phyloP scores from a whole-genome alignment of 2,888 invertebrate genomes.

The Sylvicola cinctus region DNA sequence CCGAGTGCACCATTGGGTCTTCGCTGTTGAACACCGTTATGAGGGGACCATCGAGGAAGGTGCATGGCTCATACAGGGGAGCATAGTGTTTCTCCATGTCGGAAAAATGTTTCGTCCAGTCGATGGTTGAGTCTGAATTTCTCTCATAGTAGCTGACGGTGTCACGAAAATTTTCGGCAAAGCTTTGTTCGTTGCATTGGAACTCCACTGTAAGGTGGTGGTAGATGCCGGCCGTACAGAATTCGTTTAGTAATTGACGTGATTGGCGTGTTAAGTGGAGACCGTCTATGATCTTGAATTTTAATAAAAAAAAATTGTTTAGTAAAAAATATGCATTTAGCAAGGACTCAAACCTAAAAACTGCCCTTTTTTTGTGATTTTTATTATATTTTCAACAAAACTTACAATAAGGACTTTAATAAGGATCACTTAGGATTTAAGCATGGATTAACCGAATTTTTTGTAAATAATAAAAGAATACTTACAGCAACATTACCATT shows the following conservation, averaged over 20 bases:
- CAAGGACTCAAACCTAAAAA: too few relatives aligned
- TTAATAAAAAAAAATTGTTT: too few relatives aligned
- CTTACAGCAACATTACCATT: constrained; percentile 66
- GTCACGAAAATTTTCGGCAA: constrained; percentile 36
- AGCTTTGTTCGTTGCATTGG: constrained; percentile 51
- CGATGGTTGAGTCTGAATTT: constrained; percentile 10
- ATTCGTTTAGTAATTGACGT: constrained; percentile 52
- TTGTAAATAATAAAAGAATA: constrained; percentile 12
- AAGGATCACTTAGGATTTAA: too few relatives aligned
- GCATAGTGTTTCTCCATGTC: constrained; percentile 10
- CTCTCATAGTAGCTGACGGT: constrained; percentile 11
- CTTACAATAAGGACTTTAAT: too few relatives aligned
- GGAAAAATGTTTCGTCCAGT: constrained; percentile 11
- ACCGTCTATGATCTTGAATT: constrained; percentile 59
- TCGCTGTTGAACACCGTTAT: constrained; percentile 13
- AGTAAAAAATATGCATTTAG: too few relatives aligned
- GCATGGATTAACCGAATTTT: too few relatives aligned
- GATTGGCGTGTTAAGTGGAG: constrained; percentile 74
- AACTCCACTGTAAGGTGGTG: constrained; percentile 83
- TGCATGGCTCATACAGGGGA: constrained; percentile 11
- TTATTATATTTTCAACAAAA: too few relatives aligned
- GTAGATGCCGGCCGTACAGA: constrained; percentile 54
- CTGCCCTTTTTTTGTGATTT: too few relatives aligned
- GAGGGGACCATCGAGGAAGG: constrained; percentile 12
- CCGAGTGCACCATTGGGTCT: constrained; percentile 12